Conservation (phyloP, 2,888 invertebrate genomes). For the Lepidocyrtoides sp. region DNA sequence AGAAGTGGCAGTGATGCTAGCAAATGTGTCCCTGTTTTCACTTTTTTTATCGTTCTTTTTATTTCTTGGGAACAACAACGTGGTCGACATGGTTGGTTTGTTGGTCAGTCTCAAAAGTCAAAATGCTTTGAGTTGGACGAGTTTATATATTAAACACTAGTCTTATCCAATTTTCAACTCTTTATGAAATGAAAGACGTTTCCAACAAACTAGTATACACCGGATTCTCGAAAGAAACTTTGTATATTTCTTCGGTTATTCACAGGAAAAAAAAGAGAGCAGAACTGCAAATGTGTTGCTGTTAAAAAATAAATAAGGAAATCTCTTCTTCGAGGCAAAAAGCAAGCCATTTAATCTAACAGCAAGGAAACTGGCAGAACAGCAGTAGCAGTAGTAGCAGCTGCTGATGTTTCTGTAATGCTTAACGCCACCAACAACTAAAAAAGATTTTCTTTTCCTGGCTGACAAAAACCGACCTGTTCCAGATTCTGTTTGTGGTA, state of each 20-base stretch:
- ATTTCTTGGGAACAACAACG: constrained; percentile 22
- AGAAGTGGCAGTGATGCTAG: constrained; percentile 13
- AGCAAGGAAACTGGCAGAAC: background rate
- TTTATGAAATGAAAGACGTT: background rate
- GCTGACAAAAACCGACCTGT: constrained; percentile 42
- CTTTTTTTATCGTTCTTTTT: constrained; percentile 21
- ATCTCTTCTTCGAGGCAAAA: constrained; percentile 6
- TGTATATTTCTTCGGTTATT: too few species aligned
- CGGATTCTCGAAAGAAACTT: background rate
- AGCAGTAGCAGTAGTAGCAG: background rate
- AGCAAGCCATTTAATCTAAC: constrained; percentile 39
- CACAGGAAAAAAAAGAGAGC: background rate
- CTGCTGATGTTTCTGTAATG: background rate
- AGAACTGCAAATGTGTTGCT: background rate
- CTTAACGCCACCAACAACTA: background rate
- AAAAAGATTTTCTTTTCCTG: background rate
- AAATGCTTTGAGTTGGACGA: constrained; percentile 16
- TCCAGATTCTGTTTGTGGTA: constrained; percentile 42
- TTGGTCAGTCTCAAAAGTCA: constrained; percentile 64
- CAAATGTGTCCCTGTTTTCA: constrained; percentile 48
- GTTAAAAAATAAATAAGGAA: background rate
- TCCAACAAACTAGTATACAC: background rate
- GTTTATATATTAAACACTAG: background rate
- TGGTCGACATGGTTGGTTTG: constrained; percentile 61
- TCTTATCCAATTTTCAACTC: background rate